phyloP scores from a whole-genome alignment of 2,888 invertebrate species.

The Megamerina dolium region DNA sequence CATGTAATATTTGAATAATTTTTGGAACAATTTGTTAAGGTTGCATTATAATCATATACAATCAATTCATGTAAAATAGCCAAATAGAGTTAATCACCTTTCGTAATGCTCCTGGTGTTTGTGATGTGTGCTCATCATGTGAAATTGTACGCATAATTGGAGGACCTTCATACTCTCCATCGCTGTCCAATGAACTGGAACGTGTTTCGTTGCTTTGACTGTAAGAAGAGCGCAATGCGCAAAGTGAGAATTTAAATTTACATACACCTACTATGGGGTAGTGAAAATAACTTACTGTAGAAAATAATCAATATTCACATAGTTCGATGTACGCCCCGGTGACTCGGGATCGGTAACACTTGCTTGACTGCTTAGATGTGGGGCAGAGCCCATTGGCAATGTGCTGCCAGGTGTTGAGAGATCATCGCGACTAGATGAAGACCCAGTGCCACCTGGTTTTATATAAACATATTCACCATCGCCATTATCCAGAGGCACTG shows the following conservation, averaged over 20 bases:
- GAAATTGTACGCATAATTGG: constrained; percentile 59
- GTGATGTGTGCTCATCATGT: constrained; percentile 54
- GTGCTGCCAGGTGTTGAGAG: constrained; percentile 57
- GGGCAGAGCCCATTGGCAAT: constrained; percentile 49
- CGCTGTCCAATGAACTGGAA: constrained; percentile 53
- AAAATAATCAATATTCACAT: constrained; percentile 89
- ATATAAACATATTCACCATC: constrained; percentile 73
- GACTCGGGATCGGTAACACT: constrained; percentile 64
- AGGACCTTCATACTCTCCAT: constrained; percentile 52
- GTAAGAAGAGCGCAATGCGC: too few species aligned
- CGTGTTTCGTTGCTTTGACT: constrained; percentile 51
- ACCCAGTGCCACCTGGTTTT: constrained; percentile 59
- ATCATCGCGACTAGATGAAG: constrained; percentile 63
- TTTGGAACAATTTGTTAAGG: constrained; percentile 6
- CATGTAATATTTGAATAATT: background rate
- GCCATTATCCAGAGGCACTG: constrained; percentile 61
- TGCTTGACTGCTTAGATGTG: constrained; percentile 48
- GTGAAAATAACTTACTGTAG: constrained; percentile 74
- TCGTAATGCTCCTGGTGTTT: constrained; percentile 50
- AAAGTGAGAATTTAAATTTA: too few species aligned
- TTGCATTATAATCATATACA: background rate
- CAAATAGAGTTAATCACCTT: constrained; percentile 33
- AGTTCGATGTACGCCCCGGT: constrained; percentile 75
- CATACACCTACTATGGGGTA: too few species aligned
- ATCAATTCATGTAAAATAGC: background rate